Base-by-base conservation (phyloP, 2,888 invertebrate genomes). In the Venustoraphidia nigricollis region DNA sequence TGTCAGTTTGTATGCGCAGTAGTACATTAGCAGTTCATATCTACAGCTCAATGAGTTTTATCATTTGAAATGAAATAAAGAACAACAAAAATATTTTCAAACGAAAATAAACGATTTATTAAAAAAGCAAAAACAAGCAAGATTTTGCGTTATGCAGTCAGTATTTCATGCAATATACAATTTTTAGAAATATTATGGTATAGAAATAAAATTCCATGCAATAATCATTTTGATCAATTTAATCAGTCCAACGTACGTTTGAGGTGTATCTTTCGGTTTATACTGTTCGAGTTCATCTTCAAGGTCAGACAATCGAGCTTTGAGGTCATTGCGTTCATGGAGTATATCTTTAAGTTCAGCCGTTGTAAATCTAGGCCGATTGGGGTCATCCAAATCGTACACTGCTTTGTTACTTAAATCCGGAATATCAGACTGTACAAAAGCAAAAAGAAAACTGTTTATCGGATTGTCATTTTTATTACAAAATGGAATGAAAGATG, bases 311-410 rank as follows among this genome's bases (percentile, higher is more conserved):
- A 97, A 83, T 61, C 85, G 80, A n/a, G 89, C 83, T 62, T 94
- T 91, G 47, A 96, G 74, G 63, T 92, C 90, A 68, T 96, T 96
- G 50, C 95, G 76, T 69, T 97, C 95, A 63, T 86, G 81, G 34
- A 93, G 69, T 54, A 94, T 89, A 59, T 87, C 88, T 57, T 87
- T 80, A 17, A 93, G 70, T 63, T 93, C 92, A 45, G 82, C 75
- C 50, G 88, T 79, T 1, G 91, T 88, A 61, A 90, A 92, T 50
- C 88, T 70, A 11, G 90, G 89, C 54, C 84, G 70, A 62, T 86
- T 79, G 1, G 81, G 81, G 66, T 83, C 82, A 56, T 82, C 79
- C 51, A 76, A 61, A 58, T 77, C 76, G 56, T 72, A 77, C 9
- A 76, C 66, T 10, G 72, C 73, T 55, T 75, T 76, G 58, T 76